These are phyloP conservation scores for Rhagoletis pomonella DNA, from an alignment of 1,140 invertebrate genomes.

Conservation along the genomic window DNA sequence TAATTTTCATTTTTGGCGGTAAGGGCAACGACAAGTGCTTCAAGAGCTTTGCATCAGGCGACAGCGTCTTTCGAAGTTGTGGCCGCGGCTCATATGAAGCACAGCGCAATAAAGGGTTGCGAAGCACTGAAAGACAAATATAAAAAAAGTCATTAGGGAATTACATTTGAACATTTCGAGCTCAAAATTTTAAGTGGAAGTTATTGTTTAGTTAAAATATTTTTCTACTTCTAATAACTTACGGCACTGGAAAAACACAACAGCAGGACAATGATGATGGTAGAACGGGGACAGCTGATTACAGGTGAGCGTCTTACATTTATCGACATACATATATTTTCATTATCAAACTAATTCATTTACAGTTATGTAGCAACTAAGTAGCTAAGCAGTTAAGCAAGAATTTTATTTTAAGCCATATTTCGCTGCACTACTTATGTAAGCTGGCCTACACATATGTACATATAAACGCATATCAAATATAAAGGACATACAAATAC, in stretches of 20 bases:
- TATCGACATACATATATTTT: too few relatives aligned
- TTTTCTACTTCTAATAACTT: background rate
- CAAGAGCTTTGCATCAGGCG: background rate
- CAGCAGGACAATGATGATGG: background rate
- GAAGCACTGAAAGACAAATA: constrained; percentile 1
- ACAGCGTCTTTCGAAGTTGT: background rate
- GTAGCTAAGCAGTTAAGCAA: background rate
- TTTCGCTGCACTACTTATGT: background rate
- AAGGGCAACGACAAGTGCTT: background rate
- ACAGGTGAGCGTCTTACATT: background rate
- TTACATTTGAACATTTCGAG: too few relatives aligned
- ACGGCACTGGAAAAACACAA: background rate
- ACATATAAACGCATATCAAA: background rate
- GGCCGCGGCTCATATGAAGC: constrained; percentile 12
- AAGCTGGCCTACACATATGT: background rate
- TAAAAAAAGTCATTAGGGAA: background rate
- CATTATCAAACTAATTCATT: too few relatives aligned
- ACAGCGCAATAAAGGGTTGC: constrained; percentile 2
- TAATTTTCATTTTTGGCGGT: background rate
- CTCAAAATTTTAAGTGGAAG: too few relatives aligned
- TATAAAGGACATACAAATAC: background rate
- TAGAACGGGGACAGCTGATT: background rate
- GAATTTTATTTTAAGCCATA: background rate
- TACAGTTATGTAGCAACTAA: too few relatives aligned
- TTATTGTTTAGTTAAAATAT: too few relatives aligned